phyloP scores from a whole-genome alignment of 2,888 invertebrate genomes.

The Polyommatus icarus region DNA sequence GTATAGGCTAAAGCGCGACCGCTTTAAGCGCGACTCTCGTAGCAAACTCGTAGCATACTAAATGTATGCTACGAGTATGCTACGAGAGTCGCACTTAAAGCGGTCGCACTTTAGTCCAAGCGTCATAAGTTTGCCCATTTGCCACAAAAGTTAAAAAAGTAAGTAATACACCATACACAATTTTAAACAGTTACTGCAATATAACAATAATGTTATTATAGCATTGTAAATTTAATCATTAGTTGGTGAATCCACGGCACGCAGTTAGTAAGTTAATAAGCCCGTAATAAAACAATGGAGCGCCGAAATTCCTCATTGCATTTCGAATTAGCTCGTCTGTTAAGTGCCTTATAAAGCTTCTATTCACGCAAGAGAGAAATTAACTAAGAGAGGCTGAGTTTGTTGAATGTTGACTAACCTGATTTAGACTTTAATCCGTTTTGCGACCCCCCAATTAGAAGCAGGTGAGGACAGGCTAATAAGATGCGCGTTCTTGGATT shows the following conservation, averaged over 20 bases:
- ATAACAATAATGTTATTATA: not conserved
- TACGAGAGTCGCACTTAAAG: too few species aligned
- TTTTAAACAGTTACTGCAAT: not conserved
- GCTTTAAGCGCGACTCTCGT: too few species aligned
- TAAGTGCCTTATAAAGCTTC: conserved; percentile 40
- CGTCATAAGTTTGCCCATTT: too few species aligned
- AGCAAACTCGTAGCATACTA: too few species aligned
- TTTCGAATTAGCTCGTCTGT: conserved; percentile 30
- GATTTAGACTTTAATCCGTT: conserved; percentile 71
- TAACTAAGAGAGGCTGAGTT: conserved; percentile 68
- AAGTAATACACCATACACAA: not conserved
- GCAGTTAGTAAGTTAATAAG: conserved; percentile 18
- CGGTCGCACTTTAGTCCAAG: too few species aligned
- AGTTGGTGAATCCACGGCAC: not conserved
- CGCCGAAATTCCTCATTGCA: conserved; percentile 28
- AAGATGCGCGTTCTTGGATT: conserved; percentile 37
- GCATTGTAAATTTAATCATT: not conserved
- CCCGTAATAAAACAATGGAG: conserved; percentile 21
- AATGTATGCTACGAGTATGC: too few species aligned
- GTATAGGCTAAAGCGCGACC: too few species aligned
- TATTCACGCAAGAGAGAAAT: conserved; percentile 45
- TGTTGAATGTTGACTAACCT: conserved; percentile 70
- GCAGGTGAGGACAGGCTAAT: conserved; percentile 66
- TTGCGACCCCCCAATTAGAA: conserved; percentile 65
- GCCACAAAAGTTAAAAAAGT: too few species aligned